Conservation (phyloP, 2,797 vertebrate species). For the Ibycter americanus region DNA sequence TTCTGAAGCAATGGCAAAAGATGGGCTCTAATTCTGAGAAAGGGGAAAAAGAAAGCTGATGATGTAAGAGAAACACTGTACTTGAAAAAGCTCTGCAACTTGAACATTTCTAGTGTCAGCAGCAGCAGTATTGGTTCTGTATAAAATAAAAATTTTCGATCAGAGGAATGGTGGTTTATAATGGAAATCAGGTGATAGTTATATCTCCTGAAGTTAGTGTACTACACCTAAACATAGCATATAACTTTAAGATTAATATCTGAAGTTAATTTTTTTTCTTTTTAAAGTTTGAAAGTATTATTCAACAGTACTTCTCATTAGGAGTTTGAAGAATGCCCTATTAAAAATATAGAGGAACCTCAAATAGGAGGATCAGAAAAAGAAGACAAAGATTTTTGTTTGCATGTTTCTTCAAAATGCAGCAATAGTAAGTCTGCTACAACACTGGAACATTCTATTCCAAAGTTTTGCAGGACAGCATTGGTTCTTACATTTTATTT, state of each 20-base stretch:
- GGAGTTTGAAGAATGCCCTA: background rate
- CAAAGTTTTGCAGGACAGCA: background rate
- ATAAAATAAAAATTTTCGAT: background rate
- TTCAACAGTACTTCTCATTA: background rate
- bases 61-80: background rate
- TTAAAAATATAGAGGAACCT: background rate
- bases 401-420: background rate
- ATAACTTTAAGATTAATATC: background rate
- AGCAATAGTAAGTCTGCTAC: background rate
- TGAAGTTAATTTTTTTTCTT: background rate
- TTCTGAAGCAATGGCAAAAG: background rate
- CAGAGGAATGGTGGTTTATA: background rate
- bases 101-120: background rate
- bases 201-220: background rate
- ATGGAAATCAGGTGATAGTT: background rate
- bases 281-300: background rate
- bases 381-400: background rate
- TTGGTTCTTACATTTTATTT: background rate
- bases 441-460: background rate
- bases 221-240: background rate
- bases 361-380: background rate
- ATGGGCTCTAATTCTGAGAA: background rate
- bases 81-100: background rate
- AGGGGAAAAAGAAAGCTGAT: background rate
- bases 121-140: background rate